Percentiles rank a stretch among this genome's conserved stretches.
Evolutionary conservation across 2,797 vertebrate species (phyloP).

Genomic region (Pelodytes ibericus): DNA sequence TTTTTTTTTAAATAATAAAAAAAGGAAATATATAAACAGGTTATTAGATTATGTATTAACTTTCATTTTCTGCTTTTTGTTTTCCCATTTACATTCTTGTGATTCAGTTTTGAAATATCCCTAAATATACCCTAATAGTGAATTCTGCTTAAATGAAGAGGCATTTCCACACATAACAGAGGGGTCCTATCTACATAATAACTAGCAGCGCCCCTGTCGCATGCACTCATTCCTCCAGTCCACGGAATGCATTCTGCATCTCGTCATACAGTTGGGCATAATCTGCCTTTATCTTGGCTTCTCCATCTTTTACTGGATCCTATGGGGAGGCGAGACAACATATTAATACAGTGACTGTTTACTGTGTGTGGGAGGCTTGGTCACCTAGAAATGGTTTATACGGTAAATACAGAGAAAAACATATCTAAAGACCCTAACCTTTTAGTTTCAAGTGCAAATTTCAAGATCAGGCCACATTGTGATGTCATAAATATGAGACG

Average conservation of each 20-base stretch:
- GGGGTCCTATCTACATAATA: not conserved
- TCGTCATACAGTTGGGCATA: constrained; percentile 61
- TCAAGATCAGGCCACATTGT: too few species aligned
- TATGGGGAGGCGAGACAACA: constrained; percentile 27
- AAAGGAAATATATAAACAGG: too few species aligned
- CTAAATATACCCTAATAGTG: not conserved
- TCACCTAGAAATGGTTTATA: too few species aligned
- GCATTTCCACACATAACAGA: not conserved
- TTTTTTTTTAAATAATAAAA: too few species aligned
- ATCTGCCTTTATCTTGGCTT: constrained; percentile 59
- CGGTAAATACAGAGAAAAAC: too few species aligned
- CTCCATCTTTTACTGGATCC: constrained; percentile 61
- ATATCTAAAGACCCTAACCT: too few species aligned
- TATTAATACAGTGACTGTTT: too few species aligned
- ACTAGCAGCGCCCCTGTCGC: not conserved
- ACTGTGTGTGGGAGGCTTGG: too few species aligned
- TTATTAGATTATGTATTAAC: not conserved
- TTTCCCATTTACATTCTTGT: not conserved
- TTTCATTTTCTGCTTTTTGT: too few species aligned
- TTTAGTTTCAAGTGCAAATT: too few species aligned
- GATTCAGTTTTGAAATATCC: not conserved
- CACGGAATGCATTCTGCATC: constrained; percentile 64
- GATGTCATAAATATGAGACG: too few species aligned
- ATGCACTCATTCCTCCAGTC: constrained; percentile 60
- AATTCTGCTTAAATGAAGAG: not conserved